phyloP scores from a whole-genome alignment of 2,888 invertebrate genomes.

The Neria commutata region DNA sequence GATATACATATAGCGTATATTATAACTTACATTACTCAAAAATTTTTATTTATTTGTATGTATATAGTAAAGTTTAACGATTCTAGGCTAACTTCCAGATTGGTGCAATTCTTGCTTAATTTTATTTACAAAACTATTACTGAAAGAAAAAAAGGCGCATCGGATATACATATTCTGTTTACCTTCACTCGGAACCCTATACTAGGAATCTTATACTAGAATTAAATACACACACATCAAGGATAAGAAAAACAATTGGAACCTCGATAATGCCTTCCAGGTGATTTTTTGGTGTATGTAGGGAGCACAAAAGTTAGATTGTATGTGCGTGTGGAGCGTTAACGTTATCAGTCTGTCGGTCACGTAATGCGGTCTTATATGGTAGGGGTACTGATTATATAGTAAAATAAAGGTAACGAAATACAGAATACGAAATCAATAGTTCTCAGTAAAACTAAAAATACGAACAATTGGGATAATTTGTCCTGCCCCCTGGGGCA shows the following conservation, averaged over 20 bases:
- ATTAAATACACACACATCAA: background rate
- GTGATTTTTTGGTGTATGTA: constrained; percentile 1
- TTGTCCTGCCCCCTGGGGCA: background rate
- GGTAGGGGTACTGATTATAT: background rate
- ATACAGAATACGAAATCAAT: background rate
- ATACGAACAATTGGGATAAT: background rate
- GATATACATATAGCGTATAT: no score
- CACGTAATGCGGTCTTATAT: constrained; percentile 17
- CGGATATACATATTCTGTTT: background rate
- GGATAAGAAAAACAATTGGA: background rate
- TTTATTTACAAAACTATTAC: background rate
- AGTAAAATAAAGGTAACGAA: background rate
- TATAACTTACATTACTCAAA: no score
- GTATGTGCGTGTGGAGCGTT: background rate
- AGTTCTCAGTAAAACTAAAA: background rate
- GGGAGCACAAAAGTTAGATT: background rate
- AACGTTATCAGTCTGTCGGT: constrained; percentile 24
- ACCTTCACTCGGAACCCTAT: background rate
- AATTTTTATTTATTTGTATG: no score
- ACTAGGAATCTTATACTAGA: background rate
- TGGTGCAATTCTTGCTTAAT: background rate
- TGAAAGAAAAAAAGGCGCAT: background rate
- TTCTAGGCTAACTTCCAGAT: no score
- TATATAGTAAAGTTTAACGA: no score
- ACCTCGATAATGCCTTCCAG: background rate